Evolutionary conservation across 2,888 invertebrate genomes (phyloP).

Genomic region (Aromia moschata): DNA sequence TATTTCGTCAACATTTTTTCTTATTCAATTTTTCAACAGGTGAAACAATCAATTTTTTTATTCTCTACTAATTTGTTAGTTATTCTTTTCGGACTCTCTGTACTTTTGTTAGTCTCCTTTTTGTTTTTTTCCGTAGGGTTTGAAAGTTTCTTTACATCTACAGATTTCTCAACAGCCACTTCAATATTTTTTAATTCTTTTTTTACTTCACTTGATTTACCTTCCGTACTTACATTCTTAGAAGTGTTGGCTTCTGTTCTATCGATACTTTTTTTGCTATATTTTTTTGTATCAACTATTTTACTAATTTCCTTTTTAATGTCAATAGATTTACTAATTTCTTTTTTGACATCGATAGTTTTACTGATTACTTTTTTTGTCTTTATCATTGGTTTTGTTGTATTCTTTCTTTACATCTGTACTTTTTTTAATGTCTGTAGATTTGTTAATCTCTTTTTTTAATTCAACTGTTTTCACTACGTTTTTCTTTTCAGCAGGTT

Average conservation of each 20-base stretch:
- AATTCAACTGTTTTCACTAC: slow-evolving; percentile 6
- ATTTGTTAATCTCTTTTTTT: slow-evolving; percentile 17
- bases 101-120: slow-evolving; percentile 27
- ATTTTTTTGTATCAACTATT: slow-evolving; percentile 47
- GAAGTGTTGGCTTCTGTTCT: slow-evolving; percentile 33
- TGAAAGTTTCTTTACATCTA: slow-evolving; percentile 28
- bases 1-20: neutral
- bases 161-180: slow-evolving; percentile 14
- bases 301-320: slow-evolving; percentile 30
- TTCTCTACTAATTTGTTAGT: slow-evolving; percentile 20
- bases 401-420: slow-evolving; percentile 40
- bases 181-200: slow-evolving; percentile 33
- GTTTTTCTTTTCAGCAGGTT: slow-evolving; percentile 13
- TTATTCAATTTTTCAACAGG: neutral
- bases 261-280: slow-evolving; percentile 16
- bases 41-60: neutral
- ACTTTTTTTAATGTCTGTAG: slow-evolving; percentile 38
- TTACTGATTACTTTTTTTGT: slow-evolving; percentile 46
- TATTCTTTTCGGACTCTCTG: slow-evolving; percentile 34
- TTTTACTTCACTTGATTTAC: slow-evolving; percentile 32
- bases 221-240: slow-evolving; percentile 13
- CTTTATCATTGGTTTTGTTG: slow-evolving; percentile 35
- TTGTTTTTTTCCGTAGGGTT: slow-evolving; percentile 27
- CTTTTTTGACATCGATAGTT: slow-evolving; percentile 50
- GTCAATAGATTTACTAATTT: slow-evolving; percentile 53